Evolutionary conservation across 2,888 invertebrate genomes (phyloP).

Genomic region (Papilio gigon): DNA sequence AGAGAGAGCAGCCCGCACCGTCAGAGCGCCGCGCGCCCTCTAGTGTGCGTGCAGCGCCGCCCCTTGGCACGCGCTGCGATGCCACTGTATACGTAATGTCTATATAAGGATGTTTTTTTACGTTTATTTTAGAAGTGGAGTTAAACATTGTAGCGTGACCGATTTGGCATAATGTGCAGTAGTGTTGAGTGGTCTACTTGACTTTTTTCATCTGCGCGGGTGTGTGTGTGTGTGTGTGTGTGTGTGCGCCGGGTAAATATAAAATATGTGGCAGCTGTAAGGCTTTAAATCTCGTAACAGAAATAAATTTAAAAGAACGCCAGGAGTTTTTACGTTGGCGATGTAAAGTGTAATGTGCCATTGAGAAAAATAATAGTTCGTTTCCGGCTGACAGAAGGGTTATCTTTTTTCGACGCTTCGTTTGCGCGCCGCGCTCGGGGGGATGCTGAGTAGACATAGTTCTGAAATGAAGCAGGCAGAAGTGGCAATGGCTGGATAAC

Average conservation of each 20-base stretch:
- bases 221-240: conserved; percentile 1
- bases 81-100: conserved; percentile 27
- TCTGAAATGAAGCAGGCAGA: no score
- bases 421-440: no score
- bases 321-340: neutral
- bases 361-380: neutral
- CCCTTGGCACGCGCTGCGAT: conserved; percentile 48
- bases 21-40: conserved; percentile 1
- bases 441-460: no score
- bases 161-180: conserved; percentile 50
- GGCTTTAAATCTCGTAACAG: conserved; percentile 28
- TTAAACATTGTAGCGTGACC: conserved; percentile 51
- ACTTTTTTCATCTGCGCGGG: conserved; percentile 16
- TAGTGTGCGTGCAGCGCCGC: conserved; percentile 36
- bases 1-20: conserved; percentile 27
- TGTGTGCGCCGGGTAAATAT: conserved; percentile 23
- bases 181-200: conserved; percentile 44
- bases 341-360: neutral
- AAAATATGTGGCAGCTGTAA: conserved; percentile 25
- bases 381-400: neutral
- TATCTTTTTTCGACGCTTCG: no score
- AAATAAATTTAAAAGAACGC: conserved; percentile 23
- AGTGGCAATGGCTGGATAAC: no score
- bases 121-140: conserved; percentile 50
- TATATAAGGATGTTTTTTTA: conserved; percentile 41